These are phyloP conservation scores for Charadrius vociferus DNA, from an alignment of 2,113 vertebrate genomes.

Conservation along the genomic window DNA sequence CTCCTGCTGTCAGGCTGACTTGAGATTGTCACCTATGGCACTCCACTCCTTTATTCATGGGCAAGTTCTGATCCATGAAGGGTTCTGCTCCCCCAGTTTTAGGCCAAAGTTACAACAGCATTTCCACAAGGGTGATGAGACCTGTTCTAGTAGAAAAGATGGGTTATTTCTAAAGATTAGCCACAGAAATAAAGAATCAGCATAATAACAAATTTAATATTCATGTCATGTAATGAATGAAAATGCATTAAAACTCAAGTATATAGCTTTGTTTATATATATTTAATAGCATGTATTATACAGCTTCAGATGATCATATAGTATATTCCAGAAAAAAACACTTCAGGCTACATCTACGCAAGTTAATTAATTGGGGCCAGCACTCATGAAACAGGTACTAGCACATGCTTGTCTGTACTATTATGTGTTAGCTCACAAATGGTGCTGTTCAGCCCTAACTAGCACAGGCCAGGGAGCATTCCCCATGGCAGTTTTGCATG, in stretches of 20 bases:
- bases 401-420: not conserved
- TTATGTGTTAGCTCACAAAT: not conserved
- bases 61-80: not conserved
- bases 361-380: not conserved
- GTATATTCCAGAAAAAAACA: not conserved
- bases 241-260: not conserved
- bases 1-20: not conserved
- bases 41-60: not conserved
- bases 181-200: not conserved
- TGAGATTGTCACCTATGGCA: not conserved
- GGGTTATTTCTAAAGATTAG: not conserved
- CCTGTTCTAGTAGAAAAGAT: not conserved
- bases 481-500: not conserved
- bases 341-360: not conserved
- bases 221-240: not conserved
- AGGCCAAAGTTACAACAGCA: not conserved
- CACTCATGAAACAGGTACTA: not conserved
- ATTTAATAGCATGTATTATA: not conserved
- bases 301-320: not conserved
- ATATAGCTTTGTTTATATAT: not conserved
- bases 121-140: not conserved
- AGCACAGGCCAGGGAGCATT: not conserved
- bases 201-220: not conserved
- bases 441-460: not conserved
- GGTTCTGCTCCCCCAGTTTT: not conserved